Conservation (phyloP, 2,113 vertebrate species). For the Addax nasomaculatus region DNA sequence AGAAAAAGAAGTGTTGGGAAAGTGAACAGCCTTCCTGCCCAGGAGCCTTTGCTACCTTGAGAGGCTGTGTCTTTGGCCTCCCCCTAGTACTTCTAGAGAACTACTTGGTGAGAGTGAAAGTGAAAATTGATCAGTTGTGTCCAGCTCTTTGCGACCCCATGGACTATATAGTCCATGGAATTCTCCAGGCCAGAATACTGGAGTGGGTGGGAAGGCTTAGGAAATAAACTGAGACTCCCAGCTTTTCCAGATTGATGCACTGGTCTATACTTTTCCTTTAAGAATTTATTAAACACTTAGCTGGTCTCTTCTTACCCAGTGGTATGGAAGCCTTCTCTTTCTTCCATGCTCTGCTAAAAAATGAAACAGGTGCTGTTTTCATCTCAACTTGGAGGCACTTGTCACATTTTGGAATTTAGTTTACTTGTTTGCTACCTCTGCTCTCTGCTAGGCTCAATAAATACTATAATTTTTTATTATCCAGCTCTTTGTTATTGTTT, state of each 20-base stretch:
- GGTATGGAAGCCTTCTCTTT: not conserved
- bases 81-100: not conserved
- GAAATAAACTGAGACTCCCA: not conserved
- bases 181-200: not conserved
- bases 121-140: not conserved
- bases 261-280: not conserved
- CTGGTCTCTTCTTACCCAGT: not conserved
- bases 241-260: not conserved
- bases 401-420: not conserved
- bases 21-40: not conserved
- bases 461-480: not conserved
- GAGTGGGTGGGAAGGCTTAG: not conserved
- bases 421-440: not conserved
- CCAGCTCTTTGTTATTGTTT: not conserved
- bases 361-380: not conserved
- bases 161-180: not conserved
- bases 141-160: accelerated
- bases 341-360: not conserved
- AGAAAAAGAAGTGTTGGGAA: not conserved
- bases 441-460: not conserved
- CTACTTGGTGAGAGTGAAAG: not conserved
- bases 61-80: too few relatives aligned
- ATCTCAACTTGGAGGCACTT: not conserved
- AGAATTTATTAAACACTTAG: not conserved
- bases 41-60: accelerated